Base-by-base conservation (phyloP, 2,113 vertebrate species). In the Pseudorectes ferrugineus region DNA sequence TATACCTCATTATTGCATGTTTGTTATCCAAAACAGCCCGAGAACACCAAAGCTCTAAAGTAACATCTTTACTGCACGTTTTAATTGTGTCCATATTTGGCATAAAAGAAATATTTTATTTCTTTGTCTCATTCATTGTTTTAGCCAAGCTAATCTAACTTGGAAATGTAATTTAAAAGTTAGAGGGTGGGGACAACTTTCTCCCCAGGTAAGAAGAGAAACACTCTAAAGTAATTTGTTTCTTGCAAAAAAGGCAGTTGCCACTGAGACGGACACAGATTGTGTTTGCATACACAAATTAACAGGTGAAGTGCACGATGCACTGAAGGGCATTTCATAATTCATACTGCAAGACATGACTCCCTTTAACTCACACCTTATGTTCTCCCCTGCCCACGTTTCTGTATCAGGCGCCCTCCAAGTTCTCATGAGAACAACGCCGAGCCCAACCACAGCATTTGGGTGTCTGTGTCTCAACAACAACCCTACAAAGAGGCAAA, bases 51-150 rank as follows among this genome's bases (percentile, higher is more conserved):
- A 63, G 59, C 68, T 61, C 45, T 57, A 26, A 79, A 59, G 74
- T 8, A 73, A 40, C 7, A 0, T 48, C 76, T 84, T 71, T 38
- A 80, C 72, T 2, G 18, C 65, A 36, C 3, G 2, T 35, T 93
- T 91, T 71, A 75, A 89, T 38, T 88, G 82, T 46, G 35, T 7
- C 67, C 80, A 36, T 70, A 79, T 93, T 70, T 81, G 54, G 96
- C 85, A 94, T 79, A 72, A 93, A 88, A 93, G 15, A 62, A 87
- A 26, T 35, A 52, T 46, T 86, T 89, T 54, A 77, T 80, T 79
- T 79, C 91, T 81, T 81, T 59, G 89, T 92, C 85, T 93, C 81
- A 15, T 51, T 77, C 85, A 72, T 84, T 89, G 78, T 81, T 93
- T 89, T 13, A 80, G 54, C 19, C 52, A 65, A 72, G 36, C 18